These are phyloP conservation scores for Petrophora chlorosata DNA, from an alignment of 2,888 invertebrate species.

Conservation along the genomic window DNA sequence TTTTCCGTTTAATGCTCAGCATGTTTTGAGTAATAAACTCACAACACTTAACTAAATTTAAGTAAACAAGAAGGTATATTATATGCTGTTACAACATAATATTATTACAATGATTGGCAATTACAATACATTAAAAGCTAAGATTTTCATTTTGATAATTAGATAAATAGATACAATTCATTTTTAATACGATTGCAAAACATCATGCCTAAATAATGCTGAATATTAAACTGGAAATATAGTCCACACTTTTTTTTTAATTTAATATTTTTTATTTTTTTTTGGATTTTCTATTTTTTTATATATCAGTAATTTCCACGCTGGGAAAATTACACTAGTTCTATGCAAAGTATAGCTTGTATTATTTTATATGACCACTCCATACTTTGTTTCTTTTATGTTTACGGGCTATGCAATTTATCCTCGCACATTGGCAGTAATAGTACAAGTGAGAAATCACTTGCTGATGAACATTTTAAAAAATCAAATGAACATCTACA, in stretches of 20 bases:
- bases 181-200: conserved; percentile 76
- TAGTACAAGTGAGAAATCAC: conserved; percentile 70
- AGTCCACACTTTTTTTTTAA: conserved; percentile 75
- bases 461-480: conserved; percentile 45
- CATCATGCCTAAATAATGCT: conserved; percentile 82
- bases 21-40: conserved; percentile 70
- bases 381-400: conserved; percentile 80
- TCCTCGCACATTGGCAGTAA: conserved; percentile 80
- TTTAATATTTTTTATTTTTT: conserved; percentile 50
- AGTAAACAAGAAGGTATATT: conserved; percentile 47
- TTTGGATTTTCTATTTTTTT: conserved; percentile 58
- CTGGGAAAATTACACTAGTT: conserved; percentile 94
- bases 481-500: conserved; percentile 32
- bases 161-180: conserved; percentile 53
- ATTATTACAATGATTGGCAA: conserved; percentile 61
- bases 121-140: conserved; percentile 78
- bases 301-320: conserved; percentile 83
- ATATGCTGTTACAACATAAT: conserved; percentile 59
- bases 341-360: conserved; percentile 97
- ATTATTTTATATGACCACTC: conserved; percentile 83
- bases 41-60: conserved; percentile 65
- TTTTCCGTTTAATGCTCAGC: conserved; percentile 84
- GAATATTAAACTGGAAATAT: conserved; percentile 84
- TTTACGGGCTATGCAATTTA: conserved; percentile 83
- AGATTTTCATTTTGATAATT: conserved; percentile 68